Evolutionary conservation across 2,797 vertebrate genomes (phyloP).

Genomic region (Crax fasciolata): DNA sequence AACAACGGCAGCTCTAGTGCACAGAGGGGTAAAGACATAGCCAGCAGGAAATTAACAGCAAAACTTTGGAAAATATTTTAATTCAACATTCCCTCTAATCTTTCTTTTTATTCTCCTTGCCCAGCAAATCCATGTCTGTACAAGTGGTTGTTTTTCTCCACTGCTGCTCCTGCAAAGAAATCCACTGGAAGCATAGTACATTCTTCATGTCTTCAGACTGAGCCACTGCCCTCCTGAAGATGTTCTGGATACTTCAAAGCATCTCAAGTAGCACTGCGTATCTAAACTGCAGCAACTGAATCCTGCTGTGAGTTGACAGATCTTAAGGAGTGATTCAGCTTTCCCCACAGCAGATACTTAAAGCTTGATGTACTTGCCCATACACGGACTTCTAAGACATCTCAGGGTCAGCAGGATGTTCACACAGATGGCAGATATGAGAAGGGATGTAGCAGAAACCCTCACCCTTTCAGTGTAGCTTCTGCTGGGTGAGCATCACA

Average conservation of each 20-base stretch:
- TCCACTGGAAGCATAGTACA: rapidly evolving
- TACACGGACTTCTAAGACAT: not conserved
- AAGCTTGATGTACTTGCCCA: not conserved
- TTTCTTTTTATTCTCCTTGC: not conserved
- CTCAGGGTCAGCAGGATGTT: not conserved
- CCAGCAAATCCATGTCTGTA: not conserved
- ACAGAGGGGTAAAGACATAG: not conserved
- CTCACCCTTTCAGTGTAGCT: not conserved
- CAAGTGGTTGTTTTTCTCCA: not conserved
- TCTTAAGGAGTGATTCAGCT: not conserved
- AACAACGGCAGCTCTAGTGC: not conserved
- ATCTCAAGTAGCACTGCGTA: not conserved
- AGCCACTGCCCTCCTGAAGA: not conserved
- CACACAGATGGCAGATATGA: not conserved
- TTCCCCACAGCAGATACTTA: not conserved
- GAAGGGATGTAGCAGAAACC: not conserved
- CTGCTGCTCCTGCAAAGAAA: not conserved
- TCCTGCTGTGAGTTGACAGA: not conserved
- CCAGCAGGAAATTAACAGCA: not conserved
- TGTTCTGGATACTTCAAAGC: not conserved
- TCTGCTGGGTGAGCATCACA: not conserved
- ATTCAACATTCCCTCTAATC: not conserved
- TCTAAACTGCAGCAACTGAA: not conserved
- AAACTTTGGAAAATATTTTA: not conserved
- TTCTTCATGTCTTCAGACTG: not conserved